Conservation (phyloP, 2,888 invertebrate species). For the Cactoblastis cactorum region DNA sequence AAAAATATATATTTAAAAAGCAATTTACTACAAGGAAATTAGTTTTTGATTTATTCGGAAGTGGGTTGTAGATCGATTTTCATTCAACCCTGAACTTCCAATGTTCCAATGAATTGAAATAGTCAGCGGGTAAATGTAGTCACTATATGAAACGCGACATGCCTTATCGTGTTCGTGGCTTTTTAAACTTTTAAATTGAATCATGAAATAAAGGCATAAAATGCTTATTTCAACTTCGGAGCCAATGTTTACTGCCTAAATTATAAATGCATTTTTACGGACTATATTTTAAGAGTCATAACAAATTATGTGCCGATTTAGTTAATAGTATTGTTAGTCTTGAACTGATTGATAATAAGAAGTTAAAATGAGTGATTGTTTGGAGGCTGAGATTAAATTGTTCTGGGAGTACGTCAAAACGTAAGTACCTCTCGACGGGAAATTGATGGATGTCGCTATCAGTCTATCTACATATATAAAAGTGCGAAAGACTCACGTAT, state of each 20-base stretch:
- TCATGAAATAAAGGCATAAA: neutral
- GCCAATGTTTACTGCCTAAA: neutral
- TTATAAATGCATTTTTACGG: neutral
- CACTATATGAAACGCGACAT: conserved; percentile 34
- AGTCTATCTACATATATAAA: neutral
- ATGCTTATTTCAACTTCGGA: neutral
- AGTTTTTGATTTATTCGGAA: conserved; percentile 21
- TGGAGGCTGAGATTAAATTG: conserved; percentile 61
- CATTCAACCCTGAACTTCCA: conserved; percentile 63
- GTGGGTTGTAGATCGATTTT: conserved; percentile 53
- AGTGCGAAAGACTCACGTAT: neutral
- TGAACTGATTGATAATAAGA: neutral
- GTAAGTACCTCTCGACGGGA: conserved; percentile 37
- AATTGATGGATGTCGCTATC: too few species aligned
- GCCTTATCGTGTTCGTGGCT: conserved; percentile 34
- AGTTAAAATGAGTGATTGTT: conserved; percentile 42
- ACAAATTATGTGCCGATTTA: neutral
- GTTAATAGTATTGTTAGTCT: conserved; percentile 2
- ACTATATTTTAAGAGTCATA: neutral
- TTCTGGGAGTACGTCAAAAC: conserved; percentile 74
- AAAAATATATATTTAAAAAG: neutral
- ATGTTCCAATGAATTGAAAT: conserved; percentile 35
- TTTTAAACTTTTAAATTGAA: neutral
- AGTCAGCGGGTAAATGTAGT: conserved; percentile 37
- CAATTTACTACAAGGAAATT: conserved; percentile 2